Percentiles rank a stretch among this genome's conserved stretches.
phyloP scores from a whole-genome alignment of 2,888 invertebrate species.

The Eupithecia subumbrata region DNA sequence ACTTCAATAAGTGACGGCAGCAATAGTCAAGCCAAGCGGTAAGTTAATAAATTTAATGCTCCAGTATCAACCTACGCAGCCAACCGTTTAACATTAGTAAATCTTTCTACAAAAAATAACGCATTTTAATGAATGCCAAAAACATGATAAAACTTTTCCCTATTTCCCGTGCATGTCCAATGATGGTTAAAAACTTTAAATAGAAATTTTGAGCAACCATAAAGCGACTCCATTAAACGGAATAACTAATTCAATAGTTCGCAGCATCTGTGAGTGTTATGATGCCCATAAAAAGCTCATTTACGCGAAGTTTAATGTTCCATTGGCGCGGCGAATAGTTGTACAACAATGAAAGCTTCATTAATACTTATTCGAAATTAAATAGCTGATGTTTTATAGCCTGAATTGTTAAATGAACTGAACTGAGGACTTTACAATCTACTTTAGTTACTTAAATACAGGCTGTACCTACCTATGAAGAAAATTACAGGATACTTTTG shows the following conservation, averaged over 20 bases:
- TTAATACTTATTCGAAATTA: constrained; percentile 64
- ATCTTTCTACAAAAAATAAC: neutral
- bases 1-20: neutral
- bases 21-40: neutral
- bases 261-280: constrained; percentile 72
- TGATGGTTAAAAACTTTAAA: constrained; percentile 57
- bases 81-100: neutral
- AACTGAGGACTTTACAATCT: neutral
- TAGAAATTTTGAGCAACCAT: constrained; percentile 58
- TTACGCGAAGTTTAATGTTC: constrained; percentile 68
- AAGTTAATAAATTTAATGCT: neutral
- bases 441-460: neutral
- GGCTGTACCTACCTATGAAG: neutral
- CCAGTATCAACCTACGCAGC: neutral
- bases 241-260: constrained; percentile 76
- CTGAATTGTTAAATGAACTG: neutral
- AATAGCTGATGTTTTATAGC: constrained; percentile 47
- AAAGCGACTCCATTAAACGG: constrained; percentile 70
- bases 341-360: constrained; percentile 51
- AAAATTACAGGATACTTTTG: neutral
- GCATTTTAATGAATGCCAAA: neutral
- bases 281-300: constrained; percentile 74
- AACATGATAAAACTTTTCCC: neutral
- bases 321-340: constrained; percentile 55
- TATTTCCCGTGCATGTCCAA: neutral